Evolutionary conservation across 2,888 invertebrate genomes (phyloP), one percentile per base, ranked within the genome.

Genomic region (Tenthredo notha): DNA sequence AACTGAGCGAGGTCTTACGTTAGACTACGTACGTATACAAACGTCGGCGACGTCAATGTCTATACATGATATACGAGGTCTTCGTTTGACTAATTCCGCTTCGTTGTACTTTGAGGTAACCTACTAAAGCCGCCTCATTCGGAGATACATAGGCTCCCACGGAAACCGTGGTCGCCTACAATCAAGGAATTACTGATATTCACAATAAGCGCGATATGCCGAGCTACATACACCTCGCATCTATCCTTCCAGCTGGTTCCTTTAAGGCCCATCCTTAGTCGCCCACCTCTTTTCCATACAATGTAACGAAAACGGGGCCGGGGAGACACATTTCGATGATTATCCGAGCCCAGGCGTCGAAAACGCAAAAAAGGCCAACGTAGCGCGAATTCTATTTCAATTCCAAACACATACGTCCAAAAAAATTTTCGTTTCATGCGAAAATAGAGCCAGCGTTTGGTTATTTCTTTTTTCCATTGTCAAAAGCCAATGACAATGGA

Each of bases 81-180:
- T 67, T 83, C 90, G 89, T 91, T 91, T 91, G 91, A 90, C 88
- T 87, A 92, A 92, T 91, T 92, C 92, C 92, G 92, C 91, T 90
- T 92, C 87, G 91, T 92, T 91, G 88, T 78, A 87, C 88, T 85
- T 83, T 65, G 83, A 83, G 83, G 83, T 83, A 67, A 43, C 67
- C 29, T 29, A 80, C 65, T 67, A 12, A 83, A 83, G 83, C 83
- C 83, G 83, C 67, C 83, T 67, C 50, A 25, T 80, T 80, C 77
- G 54, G 33, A 77, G 50, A 50, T n/a, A 15, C 50, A 47, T 12
- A 77, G 77, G 50, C 80, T 80, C 80, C 61, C 80, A 80, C 80
- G 80, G 54, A 80, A 61, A 80, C n/a, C 80, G 72, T n/a, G 40
- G 21, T 72, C 43, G 72, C 72, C 72, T 40, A 72, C 40, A 72